phyloP scores from a whole-genome alignment of 1,140 invertebrate genomes.

The Cotesia typhae region DNA sequence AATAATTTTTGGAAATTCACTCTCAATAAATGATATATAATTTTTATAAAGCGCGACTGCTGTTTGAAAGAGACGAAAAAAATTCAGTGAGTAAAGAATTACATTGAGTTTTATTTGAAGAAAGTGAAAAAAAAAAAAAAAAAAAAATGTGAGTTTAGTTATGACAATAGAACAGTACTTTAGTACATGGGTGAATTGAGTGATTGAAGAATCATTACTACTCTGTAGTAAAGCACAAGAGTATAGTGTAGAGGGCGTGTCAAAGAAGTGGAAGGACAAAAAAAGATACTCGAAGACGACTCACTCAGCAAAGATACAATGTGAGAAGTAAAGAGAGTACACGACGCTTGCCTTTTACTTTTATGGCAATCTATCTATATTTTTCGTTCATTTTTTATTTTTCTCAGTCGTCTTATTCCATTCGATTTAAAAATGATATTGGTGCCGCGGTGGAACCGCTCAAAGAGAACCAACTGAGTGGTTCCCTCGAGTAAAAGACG shows the following conservation, averaged over 20 bases:
- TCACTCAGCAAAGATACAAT: constrained; percentile 4
- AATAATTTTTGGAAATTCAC: too few relatives aligned
- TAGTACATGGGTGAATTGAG: neutral
- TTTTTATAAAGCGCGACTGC: too few relatives aligned
- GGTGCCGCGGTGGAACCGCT: constrained; percentile 25
- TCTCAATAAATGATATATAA: too few relatives aligned
- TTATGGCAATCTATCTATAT: constrained; percentile 12
- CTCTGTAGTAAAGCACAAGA: neutral
- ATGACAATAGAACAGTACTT: neutral
- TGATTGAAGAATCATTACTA: neutral
- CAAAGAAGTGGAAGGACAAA: neutral
- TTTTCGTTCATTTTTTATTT: constrained; percentile 8
- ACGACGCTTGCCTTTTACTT: constrained; percentile 18
- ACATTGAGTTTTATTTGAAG: too few relatives aligned
- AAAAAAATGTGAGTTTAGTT: neutral
- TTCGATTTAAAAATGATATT: constrained; percentile 37
- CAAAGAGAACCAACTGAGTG: constrained; percentile 27
- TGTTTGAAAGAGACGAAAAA: too few relatives aligned
- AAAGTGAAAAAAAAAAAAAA: neutral
- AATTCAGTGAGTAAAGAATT: too few relatives aligned
- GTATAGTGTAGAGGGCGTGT: neutral
- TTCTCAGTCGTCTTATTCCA: constrained; percentile 32
- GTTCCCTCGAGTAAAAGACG: constrained; percentile 26
- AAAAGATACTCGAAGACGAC: constrained; percentile 6
- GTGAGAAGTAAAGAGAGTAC: neutral